These are phyloP conservation scores for Odontocolon sp. DNA, from an alignment of 2,888 invertebrate genomes.

Conservation along the genomic window DNA sequence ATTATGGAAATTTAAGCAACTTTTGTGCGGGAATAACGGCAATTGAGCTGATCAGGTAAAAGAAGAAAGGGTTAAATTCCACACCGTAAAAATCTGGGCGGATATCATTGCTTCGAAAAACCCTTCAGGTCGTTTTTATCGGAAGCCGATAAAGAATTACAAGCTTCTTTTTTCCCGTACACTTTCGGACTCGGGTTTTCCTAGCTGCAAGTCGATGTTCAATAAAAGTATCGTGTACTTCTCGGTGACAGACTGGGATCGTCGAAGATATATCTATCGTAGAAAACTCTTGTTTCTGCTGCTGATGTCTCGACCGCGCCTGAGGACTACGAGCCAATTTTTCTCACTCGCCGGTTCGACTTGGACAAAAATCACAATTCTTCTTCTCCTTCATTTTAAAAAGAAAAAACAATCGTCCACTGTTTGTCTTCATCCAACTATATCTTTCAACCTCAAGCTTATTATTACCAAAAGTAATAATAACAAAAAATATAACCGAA, in stretches of 20 bases:
- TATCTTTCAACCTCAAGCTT: not conserved
- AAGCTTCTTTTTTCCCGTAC: constrained; percentile 41
- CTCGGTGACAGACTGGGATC: constrained; percentile 35
- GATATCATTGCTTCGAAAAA: constrained; percentile 15
- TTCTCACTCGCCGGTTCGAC: constrained; percentile 31
- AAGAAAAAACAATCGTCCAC: constrained; percentile 40
- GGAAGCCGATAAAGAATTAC: constrained; percentile 60
- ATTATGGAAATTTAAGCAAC: too few relatives aligned
- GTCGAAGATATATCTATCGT: constrained; percentile 32
- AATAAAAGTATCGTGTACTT: constrained; percentile 57
- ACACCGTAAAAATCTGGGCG: not conserved
- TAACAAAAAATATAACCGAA: not conserved
- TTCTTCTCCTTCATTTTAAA: constrained; percentile 9
- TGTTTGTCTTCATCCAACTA: constrained; percentile 8
- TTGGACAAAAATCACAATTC: constrained; percentile 32
- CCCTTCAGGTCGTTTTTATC: constrained; percentile 54
- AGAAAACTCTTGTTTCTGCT: constrained; percentile 41
- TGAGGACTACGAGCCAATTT: constrained; percentile 45
- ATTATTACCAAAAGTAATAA: not conserved
- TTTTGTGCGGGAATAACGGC: not conserved
- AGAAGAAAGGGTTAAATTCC: not conserved
- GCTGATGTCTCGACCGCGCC: constrained; percentile 38
- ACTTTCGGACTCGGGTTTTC: constrained; percentile 39
- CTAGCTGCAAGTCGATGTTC: constrained; percentile 25
- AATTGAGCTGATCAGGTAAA: not conserved